phyloP scores from a whole-genome alignment of 1,140 invertebrate species.

The Carcinoscorpius rotundicauda region DNA sequence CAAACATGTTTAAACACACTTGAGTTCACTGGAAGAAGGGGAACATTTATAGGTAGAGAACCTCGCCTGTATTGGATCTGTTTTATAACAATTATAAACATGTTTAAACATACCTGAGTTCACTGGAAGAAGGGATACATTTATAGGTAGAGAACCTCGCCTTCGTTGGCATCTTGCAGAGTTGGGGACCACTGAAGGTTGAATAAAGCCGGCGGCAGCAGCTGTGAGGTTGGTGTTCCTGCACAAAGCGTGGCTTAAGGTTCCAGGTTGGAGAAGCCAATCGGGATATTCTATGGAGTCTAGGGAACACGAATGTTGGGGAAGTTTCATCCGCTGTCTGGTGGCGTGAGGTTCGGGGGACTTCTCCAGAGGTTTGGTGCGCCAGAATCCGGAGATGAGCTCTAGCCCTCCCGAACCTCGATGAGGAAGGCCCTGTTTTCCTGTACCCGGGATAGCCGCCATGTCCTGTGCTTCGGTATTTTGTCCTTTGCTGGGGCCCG shows the following conservation, averaged over 20 bases:
- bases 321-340: neutral
- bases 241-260: too few species aligned
- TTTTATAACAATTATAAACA: too few species aligned
- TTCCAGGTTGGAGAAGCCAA: too few species aligned
- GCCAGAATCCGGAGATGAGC: conserved; percentile 21
- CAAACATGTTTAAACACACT: too few species aligned
- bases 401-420: conserved; percentile 21
- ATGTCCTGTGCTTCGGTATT: neutral
- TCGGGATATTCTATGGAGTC: too few species aligned
- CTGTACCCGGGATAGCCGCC: neutral
- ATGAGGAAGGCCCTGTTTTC: conserved; percentile 1
- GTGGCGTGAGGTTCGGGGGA: neutral
- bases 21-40: too few species aligned
- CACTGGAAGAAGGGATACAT: too few species aligned
- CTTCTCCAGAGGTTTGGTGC: neutral
- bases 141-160: conserved; percentile 15
- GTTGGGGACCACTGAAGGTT: neutral
- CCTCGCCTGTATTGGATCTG: too few species aligned
- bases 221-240: neutral
- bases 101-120: too few species aligned
- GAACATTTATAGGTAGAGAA: too few species aligned
- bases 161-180: conserved; percentile 11
- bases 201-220: conserved; percentile 4
- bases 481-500: neutral
- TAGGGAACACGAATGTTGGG: neutral